phyloP scores from a whole-genome alignment of 2,888 invertebrate genomes.

The Chaetogeoica ovagalla region DNA sequence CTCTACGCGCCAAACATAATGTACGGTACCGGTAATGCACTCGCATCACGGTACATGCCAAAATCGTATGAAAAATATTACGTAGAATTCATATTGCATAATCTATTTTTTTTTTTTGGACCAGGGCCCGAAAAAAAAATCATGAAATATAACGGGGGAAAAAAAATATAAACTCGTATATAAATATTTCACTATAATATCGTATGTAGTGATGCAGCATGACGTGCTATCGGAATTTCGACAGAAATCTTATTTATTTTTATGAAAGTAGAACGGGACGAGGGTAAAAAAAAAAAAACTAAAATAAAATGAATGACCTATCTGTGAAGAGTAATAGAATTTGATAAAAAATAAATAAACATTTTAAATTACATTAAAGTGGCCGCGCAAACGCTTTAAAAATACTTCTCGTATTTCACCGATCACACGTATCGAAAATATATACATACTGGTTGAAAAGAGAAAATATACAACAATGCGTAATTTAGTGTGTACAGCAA shows the following conservation, averaged over 20 bases:
- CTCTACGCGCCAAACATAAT: background rate
- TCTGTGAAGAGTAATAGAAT: background rate
- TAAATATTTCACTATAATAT: no score
- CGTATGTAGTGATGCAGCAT: no score
- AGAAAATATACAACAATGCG: no score
- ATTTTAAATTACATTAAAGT: no score
- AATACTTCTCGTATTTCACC: no score
- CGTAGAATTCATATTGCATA: background rate
- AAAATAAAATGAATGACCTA: background rate
- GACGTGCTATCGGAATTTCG: background rate
- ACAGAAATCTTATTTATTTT: conserved; percentile 16
- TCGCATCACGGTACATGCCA: background rate
- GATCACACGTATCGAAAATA: no score
- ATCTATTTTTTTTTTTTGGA: background rate
- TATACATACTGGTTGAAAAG: no score
- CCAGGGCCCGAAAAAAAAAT: background rate
- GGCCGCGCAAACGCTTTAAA: no score
- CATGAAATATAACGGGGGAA: no score
- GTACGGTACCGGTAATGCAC: no score
- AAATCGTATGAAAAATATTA: background rate
- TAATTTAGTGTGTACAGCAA: no score
- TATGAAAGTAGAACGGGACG: background rate
- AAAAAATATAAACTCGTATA: no score
- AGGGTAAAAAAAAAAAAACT: background rate
- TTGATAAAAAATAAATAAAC: background rate